phyloP scores from a whole-genome alignment of 2,888 invertebrate species.

The Timema podura region DNA sequence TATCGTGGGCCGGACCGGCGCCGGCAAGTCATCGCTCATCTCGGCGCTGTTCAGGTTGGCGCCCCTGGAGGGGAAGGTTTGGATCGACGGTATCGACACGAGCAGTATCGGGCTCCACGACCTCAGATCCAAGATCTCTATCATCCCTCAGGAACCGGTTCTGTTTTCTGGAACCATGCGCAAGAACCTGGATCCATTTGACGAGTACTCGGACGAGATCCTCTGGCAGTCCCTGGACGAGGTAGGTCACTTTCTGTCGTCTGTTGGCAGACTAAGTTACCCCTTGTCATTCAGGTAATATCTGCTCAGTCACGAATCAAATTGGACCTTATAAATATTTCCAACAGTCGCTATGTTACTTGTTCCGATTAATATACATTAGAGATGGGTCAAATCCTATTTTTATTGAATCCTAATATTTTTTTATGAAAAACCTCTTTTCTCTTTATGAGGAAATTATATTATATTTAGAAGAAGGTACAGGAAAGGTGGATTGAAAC shows the following conservation, averaged over 20 bases:
- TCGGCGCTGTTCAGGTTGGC: slow-evolving; percentile 80
- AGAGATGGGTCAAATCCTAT: too few relatives aligned
- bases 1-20: slow-evolving; percentile 84
- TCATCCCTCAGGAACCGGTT: slow-evolving; percentile 69
- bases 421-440: too few relatives aligned
- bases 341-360: too few relatives aligned
- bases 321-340: too few relatives aligned
- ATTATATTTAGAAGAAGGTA: too few relatives aligned
- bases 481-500: too few relatives aligned
- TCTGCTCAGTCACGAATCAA: too few relatives aligned
- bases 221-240: slow-evolving; percentile 52
- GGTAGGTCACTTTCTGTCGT: slow-evolving; percentile 32
- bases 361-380: too few relatives aligned
- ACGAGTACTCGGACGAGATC: slow-evolving; percentile 45
- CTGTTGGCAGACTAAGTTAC: too few relatives aligned
- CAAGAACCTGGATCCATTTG: slow-evolving; percentile 50
- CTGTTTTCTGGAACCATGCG: slow-evolving; percentile 54
- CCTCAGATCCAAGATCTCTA: slow-evolving; percentile 75
- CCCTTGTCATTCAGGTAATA: too few relatives aligned
- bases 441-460: too few relatives aligned
- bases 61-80: slow-evolving; percentile 68
- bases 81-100: slow-evolving; percentile 71
- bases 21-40: slow-evolving; percentile 80
- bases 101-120: slow-evolving; percentile 69
- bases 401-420: too few relatives aligned